Base-by-base conservation (phyloP, 2,797 vertebrate genomes). In the Molossus molossus region DNA sequence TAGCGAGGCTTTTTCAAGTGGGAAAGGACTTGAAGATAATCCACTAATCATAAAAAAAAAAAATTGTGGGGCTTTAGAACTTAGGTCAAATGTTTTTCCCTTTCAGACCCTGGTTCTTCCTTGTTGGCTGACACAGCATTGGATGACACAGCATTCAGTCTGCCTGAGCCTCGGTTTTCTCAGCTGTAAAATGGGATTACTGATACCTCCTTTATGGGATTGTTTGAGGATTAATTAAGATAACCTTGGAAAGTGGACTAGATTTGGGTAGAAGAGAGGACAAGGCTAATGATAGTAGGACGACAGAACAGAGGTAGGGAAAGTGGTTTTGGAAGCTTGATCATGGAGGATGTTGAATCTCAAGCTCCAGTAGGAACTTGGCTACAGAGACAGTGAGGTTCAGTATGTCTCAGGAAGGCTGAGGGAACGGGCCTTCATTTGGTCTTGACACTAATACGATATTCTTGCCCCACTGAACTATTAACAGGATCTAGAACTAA, bases 81-180 rank as follows among this genome's bases (percentile, higher is more conserved):
- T 77, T 72, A 37, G 50, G 37, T 37, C 40, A 53, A 6, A 9
- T 5, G 2, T 50, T 81, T 48, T 82, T 90, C 5, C 15, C 62
- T 70, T 82, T 86, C 15, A 40, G 45, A 25, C 8, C 15, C 45
- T 69, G 53, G 7, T 21, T 53, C 29, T 50, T 9, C 25, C 67
- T 76, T 9, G 13, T 48, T 70, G 85, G 21, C 21, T 58, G 20
- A 64, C 33, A 18, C 70, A 67, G 77, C 14, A 10, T 9, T 53
- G 65, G 33, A 58, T 70, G 48, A 86, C 57, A 70, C 37, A 86
- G 0, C 29, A 21, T 64, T 60, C 27, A 27, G 1, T 57, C 33
- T 94, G 11, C 80, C 75, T 67, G 33, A 72, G n/a, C 48, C 84
- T 91, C 60, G 17, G 58, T 77, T 94, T 92, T 33, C 33, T 72